These are phyloP conservation scores for Benitochromis conjunctus DNA, from an alignment of 2,113 vertebrate genomes.

Conservation along the genomic window DNA sequence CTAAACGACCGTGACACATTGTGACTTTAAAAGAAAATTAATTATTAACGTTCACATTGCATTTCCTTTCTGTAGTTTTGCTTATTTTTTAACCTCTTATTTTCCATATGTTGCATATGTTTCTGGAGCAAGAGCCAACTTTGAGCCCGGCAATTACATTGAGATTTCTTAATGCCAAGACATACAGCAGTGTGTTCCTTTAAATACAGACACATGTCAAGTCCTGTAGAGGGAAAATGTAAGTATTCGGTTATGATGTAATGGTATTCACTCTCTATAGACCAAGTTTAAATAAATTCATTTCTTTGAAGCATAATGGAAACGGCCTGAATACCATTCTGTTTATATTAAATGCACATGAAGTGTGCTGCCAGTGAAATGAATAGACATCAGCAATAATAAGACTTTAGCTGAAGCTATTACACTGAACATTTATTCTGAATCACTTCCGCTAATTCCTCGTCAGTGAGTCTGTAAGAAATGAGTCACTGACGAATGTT, in stretches of 20 bases:
- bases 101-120: conserved; percentile 32
- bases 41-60: neutral
- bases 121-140: conserved; percentile 42
- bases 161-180: conserved; percentile 37
- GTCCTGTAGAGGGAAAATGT: conserved; percentile 17
- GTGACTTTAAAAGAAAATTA: neutral
- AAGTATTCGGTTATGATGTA: conserved; percentile 38
- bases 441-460: neutral
- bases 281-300: neutral
- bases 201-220: conserved; percentile 25
- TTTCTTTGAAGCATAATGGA: neutral
- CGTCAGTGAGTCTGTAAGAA: neutral
- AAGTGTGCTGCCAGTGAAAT: neutral
- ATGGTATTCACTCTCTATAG: conserved; percentile 26
- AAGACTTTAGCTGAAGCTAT: neutral
- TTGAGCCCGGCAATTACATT: conserved; percentile 45
- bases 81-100: neutral
- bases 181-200: conserved; percentile 22
- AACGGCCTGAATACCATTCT: neutral
- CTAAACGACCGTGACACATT: neutral
- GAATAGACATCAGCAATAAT: neutral
- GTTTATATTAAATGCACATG: neutral
- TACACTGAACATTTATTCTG: neutral
- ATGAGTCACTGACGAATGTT: neutral
- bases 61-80: neutral